Conservation (phyloP, 1,140 invertebrate species). For the Drosophila nigromelanica region DNA sequence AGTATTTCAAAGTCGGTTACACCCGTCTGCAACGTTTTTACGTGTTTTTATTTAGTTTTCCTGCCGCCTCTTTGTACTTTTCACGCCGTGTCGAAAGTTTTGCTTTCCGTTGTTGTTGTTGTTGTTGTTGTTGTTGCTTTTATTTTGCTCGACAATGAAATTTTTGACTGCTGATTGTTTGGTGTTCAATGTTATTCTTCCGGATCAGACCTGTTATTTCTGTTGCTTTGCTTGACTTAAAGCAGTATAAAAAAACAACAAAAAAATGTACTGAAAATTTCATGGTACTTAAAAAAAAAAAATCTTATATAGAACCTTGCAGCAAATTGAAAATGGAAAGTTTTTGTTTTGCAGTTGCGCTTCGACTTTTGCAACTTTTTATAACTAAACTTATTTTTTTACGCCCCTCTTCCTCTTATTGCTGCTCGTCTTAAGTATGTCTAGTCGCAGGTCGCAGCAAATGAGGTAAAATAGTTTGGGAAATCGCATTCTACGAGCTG, state of each 20-base stretch:
- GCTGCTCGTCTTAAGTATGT: constrained; percentile 24
- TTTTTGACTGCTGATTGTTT: constrained; percentile 78
- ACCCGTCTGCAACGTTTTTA: too few species aligned
- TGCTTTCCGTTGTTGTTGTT: constrained; percentile 25
- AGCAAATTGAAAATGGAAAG: constrained; percentile 75
- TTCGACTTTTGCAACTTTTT: constrained; percentile 41
- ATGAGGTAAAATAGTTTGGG: constrained; percentile 63
- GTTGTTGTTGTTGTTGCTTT: constrained; percentile 30
- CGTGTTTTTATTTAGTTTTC: constrained; percentile 3
- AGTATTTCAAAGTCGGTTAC: too few species aligned
- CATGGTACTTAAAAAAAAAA: constrained; percentile 25
- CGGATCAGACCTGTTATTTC: constrained; percentile 41
- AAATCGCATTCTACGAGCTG: constrained; percentile 23
- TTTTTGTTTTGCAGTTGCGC: constrained; percentile 55
- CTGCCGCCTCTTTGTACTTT: constrained; percentile 62
- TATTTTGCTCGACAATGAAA: constrained; percentile 63
- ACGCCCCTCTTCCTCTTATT: background rate
- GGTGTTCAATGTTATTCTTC: constrained; percentile 75
- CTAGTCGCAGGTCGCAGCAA: constrained; percentile 34
- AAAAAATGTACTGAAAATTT: background rate
- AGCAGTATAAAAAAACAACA: constrained; percentile 25
- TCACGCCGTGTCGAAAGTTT: constrained; percentile 73
- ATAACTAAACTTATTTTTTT: constrained; percentile 21
- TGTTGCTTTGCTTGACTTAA: constrained; percentile 45
- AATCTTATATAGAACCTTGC: constrained; percentile 41